A percentile compares a stretch with the other conserved stretches of the same genome.
These are phyloP conservation scores for Cryptocephalus moraei DNA, from an alignment of 2,888 invertebrate genomes.

Conservation along the genomic window DNA sequence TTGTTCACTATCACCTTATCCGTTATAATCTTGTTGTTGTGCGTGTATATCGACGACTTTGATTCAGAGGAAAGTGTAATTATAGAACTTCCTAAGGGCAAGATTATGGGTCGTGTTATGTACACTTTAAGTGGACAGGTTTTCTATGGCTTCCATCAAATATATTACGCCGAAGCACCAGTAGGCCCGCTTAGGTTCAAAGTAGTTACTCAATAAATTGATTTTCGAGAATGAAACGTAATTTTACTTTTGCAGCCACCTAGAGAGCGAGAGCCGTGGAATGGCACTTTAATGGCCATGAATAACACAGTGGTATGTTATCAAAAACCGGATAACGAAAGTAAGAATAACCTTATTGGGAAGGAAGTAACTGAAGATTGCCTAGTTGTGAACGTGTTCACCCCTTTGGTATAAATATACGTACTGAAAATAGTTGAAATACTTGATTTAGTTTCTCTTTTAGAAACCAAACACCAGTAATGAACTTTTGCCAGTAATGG, in stretches of 20 bases:
- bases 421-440: not conserved
- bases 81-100: not conserved
- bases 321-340: not conserved
- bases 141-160: not conserved
- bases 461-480: too few relatives aligned
- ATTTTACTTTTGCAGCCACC: conserved; percentile 1
- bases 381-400: conserved; percentile 6
- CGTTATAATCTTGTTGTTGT: too few relatives aligned
- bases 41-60: too few relatives aligned
- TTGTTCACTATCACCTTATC: too few relatives aligned
- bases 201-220: not conserved
- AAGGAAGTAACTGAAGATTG: conserved; percentile 5
- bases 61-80: not conserved
- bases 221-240: not conserved
- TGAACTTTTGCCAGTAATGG: too few relatives aligned
- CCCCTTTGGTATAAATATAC: conserved; percentile 5
- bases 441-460: too few relatives aligned
- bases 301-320: conserved; percentile 7
- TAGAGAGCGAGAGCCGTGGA: conserved; percentile 2
- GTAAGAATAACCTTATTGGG: not conserved
- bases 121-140: not conserved
- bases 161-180: too few relatives aligned
- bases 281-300: conserved; percentile 3
- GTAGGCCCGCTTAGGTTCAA: not conserved
- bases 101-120: not conserved